Conservation (phyloP, 2,797 vertebrate genomes). For the Dryobates pubescens region DNA sequence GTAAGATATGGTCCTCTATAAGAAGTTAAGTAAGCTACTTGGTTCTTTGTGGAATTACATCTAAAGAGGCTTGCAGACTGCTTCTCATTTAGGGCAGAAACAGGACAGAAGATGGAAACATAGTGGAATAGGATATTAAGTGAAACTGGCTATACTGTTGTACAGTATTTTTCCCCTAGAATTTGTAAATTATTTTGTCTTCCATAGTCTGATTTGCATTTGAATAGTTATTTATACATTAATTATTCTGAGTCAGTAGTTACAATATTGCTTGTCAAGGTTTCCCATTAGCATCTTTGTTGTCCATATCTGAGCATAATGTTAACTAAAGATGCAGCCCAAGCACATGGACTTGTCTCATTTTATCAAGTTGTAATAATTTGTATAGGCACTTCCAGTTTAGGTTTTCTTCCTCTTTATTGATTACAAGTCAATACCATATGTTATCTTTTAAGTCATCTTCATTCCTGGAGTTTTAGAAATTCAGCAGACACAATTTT, state of each 20-base stretch:
- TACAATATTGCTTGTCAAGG: background rate
- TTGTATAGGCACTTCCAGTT: background rate
- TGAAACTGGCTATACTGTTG: background rate
- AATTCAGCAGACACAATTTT: background rate
- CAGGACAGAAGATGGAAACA: background rate
- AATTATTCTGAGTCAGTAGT: background rate
- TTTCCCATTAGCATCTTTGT: background rate
- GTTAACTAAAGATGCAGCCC: background rate
- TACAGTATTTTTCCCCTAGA: background rate
- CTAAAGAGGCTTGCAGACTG: background rate
- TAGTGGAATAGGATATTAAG: background rate
- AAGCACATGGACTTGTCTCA: background rate
- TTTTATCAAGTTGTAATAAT: background rate
- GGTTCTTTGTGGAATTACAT: background rate
- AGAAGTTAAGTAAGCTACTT: background rate
- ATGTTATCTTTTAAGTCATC: background rate
- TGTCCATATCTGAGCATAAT: background rate
- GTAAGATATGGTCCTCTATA: background rate
- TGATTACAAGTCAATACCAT: background rate
- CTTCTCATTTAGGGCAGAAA: background rate
- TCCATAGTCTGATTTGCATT: background rate
- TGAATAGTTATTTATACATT: background rate
- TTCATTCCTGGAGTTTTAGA: background rate
- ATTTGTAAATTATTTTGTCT: background rate
- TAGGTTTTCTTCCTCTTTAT: background rate